Conservation (phyloP, 2,888 invertebrate species). For the Diplazon laetatorius region DNA sequence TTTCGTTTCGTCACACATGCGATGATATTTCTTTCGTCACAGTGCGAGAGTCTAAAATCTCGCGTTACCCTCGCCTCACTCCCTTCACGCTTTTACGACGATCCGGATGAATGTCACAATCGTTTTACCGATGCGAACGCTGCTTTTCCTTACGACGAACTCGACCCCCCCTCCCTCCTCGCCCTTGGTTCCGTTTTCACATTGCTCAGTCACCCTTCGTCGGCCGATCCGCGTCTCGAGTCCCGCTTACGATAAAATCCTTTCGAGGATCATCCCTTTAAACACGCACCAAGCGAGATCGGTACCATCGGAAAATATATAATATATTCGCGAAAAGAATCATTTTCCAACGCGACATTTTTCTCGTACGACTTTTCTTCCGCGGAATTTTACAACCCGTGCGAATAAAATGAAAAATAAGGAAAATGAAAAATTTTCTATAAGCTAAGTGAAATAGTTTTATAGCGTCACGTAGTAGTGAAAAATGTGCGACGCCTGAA, state of each 20-base stretch:
- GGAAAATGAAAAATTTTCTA: not conserved
- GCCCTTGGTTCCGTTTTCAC: slow-evolving; percentile 47
- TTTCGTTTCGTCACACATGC: slow-evolving; percentile 20
- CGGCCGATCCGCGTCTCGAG: not conserved
- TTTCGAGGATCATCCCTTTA: slow-evolving; percentile 59
- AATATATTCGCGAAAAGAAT: slow-evolving; percentile 19
- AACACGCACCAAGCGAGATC: slow-evolving; percentile 34
- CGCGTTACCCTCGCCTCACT: slow-evolving; percentile 15
- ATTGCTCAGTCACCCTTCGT: slow-evolving; percentile 32
- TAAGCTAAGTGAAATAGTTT: slow-evolving; percentile 2
- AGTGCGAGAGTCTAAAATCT: slow-evolving; percentile 20
- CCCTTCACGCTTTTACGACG: slow-evolving; percentile 16
- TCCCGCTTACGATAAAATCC: slow-evolving; percentile 59
- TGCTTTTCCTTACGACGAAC: slow-evolving; percentile 25
- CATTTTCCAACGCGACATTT: not conserved
- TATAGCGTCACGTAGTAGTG: slow-evolving; percentile 8
- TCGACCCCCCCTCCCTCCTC: slow-evolving; percentile 16
- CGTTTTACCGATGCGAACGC: slow-evolving; percentile 52
- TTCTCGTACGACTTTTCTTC: not conserved
- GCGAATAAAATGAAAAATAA: slow-evolving; percentile 12
- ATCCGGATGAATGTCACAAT: slow-evolving; percentile 64
- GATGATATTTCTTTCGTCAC: slow-evolving; percentile 48
- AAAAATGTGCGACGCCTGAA: slow-evolving; percentile 3
- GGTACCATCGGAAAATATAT: too few species aligned
- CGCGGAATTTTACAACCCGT: not conserved